A percentile compares a stretch with the other conserved stretches of the same genome.
These are phyloP conservation scores for Nebria ingens DNA, from an alignment of 1,140 invertebrate species.

Conservation along the genomic window DNA sequence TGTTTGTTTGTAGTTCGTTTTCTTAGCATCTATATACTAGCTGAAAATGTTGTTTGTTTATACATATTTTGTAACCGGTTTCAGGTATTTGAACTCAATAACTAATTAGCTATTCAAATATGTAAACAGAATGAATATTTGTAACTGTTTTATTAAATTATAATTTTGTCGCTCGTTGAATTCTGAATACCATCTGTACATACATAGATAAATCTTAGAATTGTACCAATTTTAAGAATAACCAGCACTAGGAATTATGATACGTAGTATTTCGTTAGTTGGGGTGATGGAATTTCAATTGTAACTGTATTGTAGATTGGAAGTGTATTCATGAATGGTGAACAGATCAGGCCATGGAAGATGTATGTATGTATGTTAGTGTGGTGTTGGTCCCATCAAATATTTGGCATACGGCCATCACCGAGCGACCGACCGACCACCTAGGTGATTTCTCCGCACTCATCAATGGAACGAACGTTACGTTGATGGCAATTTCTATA, in stretches of 20 bases:
- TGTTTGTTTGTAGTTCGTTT: no score
- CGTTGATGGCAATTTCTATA: not conserved
- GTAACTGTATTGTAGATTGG: no score
- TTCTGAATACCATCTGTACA: not conserved
- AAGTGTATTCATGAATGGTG: no score
- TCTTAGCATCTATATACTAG: no score
- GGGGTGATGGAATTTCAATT: no score
- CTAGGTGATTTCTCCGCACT: not conserved
- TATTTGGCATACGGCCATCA: not conserved
- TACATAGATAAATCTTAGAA: no score
- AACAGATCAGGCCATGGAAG: not conserved
- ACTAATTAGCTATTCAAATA: constrained; percentile 7
- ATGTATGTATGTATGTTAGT: not conserved
- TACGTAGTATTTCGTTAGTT: no score
- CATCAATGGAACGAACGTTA: no score
- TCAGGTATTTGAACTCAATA: constrained; percentile 5
- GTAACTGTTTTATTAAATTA: constrained; percentile 10
- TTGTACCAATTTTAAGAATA: no score
- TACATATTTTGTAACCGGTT: constrained; percentile 8
- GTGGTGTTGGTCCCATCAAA: not conserved
- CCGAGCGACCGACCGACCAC: not conserved
- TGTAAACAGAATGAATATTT: constrained; percentile 4
- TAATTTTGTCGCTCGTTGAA: not conserved
- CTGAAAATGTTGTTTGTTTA: constrained; percentile 3
- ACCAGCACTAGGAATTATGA: no score